Conservation (phyloP, 2,113 vertebrate species). For the Corythaixoides concolor region DNA sequence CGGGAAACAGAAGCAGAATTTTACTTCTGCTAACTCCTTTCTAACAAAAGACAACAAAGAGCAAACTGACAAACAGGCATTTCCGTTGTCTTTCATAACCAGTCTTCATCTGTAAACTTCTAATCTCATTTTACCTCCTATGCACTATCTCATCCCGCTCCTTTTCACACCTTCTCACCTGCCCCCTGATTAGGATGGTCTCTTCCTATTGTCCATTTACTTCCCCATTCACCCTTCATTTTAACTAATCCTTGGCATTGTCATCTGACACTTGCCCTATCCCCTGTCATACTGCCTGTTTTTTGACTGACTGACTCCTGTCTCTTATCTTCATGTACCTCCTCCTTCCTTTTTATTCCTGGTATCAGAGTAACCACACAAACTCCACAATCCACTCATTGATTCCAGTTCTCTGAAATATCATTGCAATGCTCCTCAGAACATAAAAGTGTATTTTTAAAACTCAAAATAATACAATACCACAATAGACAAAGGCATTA, state of each 20-base stretch:
- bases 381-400: background rate
- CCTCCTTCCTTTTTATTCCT: background rate
- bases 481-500: background rate
- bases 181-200: background rate
- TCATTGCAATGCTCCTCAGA: background rate
- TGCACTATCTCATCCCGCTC: background rate
- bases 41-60: background rate
- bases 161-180: background rate
- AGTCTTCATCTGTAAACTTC: background rate
- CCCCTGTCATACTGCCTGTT: accelerated
- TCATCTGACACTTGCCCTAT: background rate
- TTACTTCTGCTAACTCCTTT: background rate
- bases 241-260: background rate
- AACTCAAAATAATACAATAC: background rate
- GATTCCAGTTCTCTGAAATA: background rate
- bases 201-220: background rate
- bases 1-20: background rate
- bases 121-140: background rate
- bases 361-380: background rate
- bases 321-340: background rate
- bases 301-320: background rate
- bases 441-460: background rate
- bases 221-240: background rate
- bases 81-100: background rate
- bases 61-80: background rate